Conservation (phyloP, 2,888 invertebrate genomes). For the Muschampia plurimacula region DNA sequence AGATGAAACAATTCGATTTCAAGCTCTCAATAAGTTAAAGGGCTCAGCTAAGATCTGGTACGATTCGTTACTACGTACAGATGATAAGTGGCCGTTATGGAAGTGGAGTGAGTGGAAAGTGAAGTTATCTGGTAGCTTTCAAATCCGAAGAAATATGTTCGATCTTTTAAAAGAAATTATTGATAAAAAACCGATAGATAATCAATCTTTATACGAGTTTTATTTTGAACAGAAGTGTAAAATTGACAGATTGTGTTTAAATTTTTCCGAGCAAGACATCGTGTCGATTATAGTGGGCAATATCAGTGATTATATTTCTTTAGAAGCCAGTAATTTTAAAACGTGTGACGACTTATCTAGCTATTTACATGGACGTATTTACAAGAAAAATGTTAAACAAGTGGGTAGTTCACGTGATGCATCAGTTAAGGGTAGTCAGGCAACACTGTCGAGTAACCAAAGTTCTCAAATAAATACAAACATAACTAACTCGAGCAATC, state of each 20-base stretch:
- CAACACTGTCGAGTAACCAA: too few relatives aligned
- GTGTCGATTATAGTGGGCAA: conserved; percentile 47
- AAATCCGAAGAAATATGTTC: not conserved
- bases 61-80: conserved; percentile 40
- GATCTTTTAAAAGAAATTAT: conserved; percentile 30
- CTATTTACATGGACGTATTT: not conserved
- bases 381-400: too few relatives aligned
- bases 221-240: conserved; percentile 46
- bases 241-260: conserved; percentile 41
- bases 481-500: too few relatives aligned
- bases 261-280: conserved; percentile 43
- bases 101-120: not conserved
- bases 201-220: conserved; percentile 47
- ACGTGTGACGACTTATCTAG: conserved; percentile 41
- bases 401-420: too few relatives aligned
- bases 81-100: conserved; percentile 40
- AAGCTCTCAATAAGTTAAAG: conserved; percentile 43
- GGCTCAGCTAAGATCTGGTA: conserved; percentile 44
- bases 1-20: conserved; percentile 32
- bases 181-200: conserved; percentile 39
- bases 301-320: conserved; percentile 43
- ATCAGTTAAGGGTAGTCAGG: too few relatives aligned
- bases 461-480: too few relatives aligned
- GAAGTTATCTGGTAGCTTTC: not conserved
- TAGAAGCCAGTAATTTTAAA: conserved; percentile 44